A percentile compares a stretch with the other conserved stretches of the same genome.
Conservation (phyloP, 2,888 invertebrate genomes). For the Philaethria dido region DNA sequence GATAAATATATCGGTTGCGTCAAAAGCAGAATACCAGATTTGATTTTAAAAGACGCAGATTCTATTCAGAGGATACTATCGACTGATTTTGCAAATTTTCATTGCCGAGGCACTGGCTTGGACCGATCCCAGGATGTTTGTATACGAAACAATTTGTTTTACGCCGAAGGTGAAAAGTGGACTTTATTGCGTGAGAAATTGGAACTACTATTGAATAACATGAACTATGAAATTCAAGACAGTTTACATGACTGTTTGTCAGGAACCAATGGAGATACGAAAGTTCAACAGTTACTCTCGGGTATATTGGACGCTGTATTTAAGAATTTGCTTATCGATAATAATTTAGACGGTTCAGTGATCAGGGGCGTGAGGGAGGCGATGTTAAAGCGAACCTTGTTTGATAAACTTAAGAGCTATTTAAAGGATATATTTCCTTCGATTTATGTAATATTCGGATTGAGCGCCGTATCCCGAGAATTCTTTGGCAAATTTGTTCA, state of each 20-base stretch:
- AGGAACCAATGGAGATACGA: conserved; percentile 78
- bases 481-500: conserved; percentile 56
- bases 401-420: conserved; percentile 68
- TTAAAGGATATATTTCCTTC: conserved; percentile 74
- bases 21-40: conserved; percentile 75
- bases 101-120: conserved; percentile 76
- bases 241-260: conserved; percentile 76
- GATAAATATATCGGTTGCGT: conserved; percentile 71
- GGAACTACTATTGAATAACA: conserved; percentile 66
- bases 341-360: conserved; percentile 57
- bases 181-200: conserved; percentile 67
- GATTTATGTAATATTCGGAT: conserved; percentile 63
- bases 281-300: conserved; percentile 76
- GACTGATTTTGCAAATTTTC: conserved; percentile 77
- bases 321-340: conserved; percentile 69
- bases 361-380: conserved; percentile 60
- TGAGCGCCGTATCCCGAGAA: conserved; percentile 58
- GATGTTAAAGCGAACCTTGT: conserved; percentile 58
- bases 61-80: conserved; percentile 73
- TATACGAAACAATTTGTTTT: conserved; percentile 82
- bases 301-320: conserved; percentile 77
- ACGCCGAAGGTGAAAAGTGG: conserved; percentile 78
- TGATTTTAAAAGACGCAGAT: conserved; percentile 75
- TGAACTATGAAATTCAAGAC: conserved; percentile 61
- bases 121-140: conserved; percentile 82